Conservation (phyloP, 2,797 vertebrate genomes). For the Cephalopachus bancanus region DNA sequence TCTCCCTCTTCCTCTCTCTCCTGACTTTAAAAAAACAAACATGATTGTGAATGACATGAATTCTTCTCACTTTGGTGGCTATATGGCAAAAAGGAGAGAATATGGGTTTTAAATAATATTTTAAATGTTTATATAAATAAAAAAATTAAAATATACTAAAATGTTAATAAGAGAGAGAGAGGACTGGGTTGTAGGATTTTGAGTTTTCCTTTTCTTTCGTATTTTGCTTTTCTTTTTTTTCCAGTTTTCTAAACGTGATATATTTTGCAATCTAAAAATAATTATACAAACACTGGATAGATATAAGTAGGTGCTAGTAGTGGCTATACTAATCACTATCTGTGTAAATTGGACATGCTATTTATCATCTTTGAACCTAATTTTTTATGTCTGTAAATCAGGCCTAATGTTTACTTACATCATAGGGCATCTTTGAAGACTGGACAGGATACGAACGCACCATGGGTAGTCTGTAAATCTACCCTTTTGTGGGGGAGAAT, state of each 20-base stretch:
- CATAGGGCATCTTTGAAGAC: not conserved
- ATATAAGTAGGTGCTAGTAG: not conserved
- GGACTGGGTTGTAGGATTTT: not conserved
- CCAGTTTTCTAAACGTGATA: not conserved
- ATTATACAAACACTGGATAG: not conserved
- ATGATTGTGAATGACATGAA: not conserved
- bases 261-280: conserved; percentile 16
- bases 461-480: not conserved
- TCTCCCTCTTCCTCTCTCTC: not conserved
- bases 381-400: not conserved
- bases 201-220: not conserved
- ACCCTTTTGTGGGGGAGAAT: not conserved
- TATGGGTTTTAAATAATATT: not conserved
- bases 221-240: not conserved
- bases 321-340: not conserved
- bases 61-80: not conserved
- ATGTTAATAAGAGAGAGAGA: not conserved
- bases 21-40: not conserved
- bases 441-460: not conserved
- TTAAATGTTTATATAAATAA: not conserved
- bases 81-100: not conserved
- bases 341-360: not conserved
- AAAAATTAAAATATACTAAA: not conserved
- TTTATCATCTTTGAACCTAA: not conserved
- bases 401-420: not conserved